Evolutionary conservation across 1,140 invertebrate genomes (phyloP), one percentile per base, ranked within the genome.

Genomic region (Epicauta chinensis): DNA sequence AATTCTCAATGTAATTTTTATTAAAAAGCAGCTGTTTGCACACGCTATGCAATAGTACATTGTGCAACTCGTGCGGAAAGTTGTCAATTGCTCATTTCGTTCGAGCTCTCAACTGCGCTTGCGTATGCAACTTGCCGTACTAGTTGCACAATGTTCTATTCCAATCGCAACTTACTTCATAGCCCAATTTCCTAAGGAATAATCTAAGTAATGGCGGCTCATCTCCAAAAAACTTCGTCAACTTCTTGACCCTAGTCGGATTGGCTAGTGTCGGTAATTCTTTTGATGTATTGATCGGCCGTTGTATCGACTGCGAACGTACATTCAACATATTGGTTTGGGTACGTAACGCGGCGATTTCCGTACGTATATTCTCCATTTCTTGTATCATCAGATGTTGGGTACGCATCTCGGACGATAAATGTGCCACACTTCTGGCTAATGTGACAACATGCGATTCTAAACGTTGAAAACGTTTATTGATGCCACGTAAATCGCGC

Each of bases 371-470:
- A 63, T 81, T 84, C 71, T 95, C 91, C 79, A 96, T 85, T 76
- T 94, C 91, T 73, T 87, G 86, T 66, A 93, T 85, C 77, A 92
- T 87, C 11, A 91, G 73, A 72, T 92, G 91, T 64, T 95, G 90
- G 1, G 89, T 90, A 52, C 90, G 73, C 84, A 95, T 91, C 76
- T 96, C 92, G 1, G 89, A 91, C 12, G 91, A 93, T 2, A 95
- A 73, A 71, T 94, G 91, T 15, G 91, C 91, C n/a, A 95, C 91
- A 53, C 89, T 93, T 47, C 91, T 76, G 1, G 92, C 91, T 38
- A 96, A 72, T 4, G 92, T 94, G 6, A 94, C 89, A 9, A 95
- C 91, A 68, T 96, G 92, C 6, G 89, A 89, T 71, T 96, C 93
- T 42, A 96, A 72, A 12, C 90, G 75, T 70, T 93, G 89, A 70